Conservation (phyloP, 2,113 vertebrate genomes). For the Xenopus borealis region DNA sequence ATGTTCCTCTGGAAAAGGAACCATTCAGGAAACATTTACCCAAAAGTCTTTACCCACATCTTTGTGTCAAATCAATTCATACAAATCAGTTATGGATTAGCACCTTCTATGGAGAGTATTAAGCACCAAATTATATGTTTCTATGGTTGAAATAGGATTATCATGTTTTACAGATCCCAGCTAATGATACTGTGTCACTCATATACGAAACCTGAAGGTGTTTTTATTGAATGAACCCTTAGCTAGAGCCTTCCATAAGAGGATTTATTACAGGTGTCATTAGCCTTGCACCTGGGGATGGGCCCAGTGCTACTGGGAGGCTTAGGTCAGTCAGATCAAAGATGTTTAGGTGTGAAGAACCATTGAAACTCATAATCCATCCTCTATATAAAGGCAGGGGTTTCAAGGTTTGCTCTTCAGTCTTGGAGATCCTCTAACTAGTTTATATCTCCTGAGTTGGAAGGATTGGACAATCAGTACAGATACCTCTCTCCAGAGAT, state of each 20-base stretch:
- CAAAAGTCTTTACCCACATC: too few relatives aligned
- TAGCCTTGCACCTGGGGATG: not conserved
- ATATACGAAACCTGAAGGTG: not conserved
- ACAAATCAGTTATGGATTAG: too few relatives aligned
- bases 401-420: conserved; percentile 58
- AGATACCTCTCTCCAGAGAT: not conserved
- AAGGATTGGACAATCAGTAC: conserved; percentile 34
- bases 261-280: not conserved
- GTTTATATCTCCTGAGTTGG: conserved; percentile 51
- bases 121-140: too few relatives aligned
- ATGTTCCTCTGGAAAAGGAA: too few relatives aligned
- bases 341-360: conserved; percentile 59
- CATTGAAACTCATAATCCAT: not conserved
- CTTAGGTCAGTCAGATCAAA: conserved; percentile 57
- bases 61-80: too few relatives aligned
- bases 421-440: conserved; percentile 71
- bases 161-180: not conserved
- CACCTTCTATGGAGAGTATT: too few relatives aligned
- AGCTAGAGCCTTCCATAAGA: not conserved
- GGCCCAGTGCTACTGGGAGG: conserved; percentile 19
- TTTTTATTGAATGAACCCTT: not conserved
- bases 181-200: not conserved
- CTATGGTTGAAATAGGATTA: too few relatives aligned
- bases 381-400: conserved; percentile 15
- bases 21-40: too few relatives aligned